Evolutionary conservation across 2,797 vertebrate genomes (phyloP).

Genomic region (Lophotriccus pileatus): DNA sequence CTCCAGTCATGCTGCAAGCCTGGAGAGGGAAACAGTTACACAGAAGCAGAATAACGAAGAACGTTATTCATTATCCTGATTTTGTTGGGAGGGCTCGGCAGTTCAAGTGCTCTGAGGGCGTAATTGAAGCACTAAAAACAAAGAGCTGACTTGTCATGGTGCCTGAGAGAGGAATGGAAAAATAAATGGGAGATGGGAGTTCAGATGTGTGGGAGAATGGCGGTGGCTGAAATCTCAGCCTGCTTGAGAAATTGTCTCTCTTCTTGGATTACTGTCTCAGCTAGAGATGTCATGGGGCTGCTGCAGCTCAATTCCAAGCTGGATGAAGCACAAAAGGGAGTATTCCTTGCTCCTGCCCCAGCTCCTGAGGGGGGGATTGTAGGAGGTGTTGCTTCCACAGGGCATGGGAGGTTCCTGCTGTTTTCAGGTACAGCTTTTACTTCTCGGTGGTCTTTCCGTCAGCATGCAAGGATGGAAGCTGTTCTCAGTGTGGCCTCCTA

Average conservation of each 20-base stretch:
- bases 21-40: neutral
- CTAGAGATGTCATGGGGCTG: neutral
- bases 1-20: neutral
- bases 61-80: constrained; percentile 46
- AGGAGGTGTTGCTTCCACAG: neutral
- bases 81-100: constrained; percentile 45
- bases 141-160: neutral
- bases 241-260: neutral
- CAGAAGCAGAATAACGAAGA: neutral
- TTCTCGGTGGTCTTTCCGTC: neutral
- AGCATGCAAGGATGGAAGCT: neutral
- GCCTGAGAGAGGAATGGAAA: neutral
- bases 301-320: neutral
- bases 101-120: constrained; percentile 34
- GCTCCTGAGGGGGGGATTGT: neutral
- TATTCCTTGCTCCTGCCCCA: neutral
- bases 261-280: neutral
- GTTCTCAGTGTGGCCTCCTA: neutral
- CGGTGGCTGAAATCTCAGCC: neutral
- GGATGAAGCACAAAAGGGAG: neutral
- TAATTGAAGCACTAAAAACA: constrained; percentile 43
- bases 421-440: neutral
- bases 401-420: neutral
- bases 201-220: constrained; percentile 36
- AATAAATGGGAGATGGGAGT: constrained; percentile 23